These are phyloP conservation scores for Lasius fuliginosus DNA, from an alignment of 2,888 invertebrate species.

Conservation along the genomic window DNA sequence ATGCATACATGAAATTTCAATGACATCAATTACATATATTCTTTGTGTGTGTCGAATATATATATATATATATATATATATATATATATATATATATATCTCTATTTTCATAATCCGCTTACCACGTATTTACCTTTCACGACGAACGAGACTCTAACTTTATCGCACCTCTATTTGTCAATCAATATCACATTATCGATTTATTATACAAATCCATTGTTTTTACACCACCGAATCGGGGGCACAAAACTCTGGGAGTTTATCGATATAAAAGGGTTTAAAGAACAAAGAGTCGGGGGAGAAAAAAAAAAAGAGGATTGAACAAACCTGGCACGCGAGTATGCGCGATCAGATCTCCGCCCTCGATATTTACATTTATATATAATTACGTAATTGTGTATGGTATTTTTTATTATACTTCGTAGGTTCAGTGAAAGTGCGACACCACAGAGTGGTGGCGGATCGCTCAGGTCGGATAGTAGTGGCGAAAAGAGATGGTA, in stretches of 20 bases:
- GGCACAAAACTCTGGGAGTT: slow-evolving; percentile 11
- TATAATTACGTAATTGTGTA: slow-evolving; percentile 66
- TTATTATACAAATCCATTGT: slow-evolving; percentile 17
- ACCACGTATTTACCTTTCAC: slow-evolving; percentile 7
- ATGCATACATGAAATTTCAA: slow-evolving; percentile 34
- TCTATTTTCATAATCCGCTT: slow-evolving; percentile 16
- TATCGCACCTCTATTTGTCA: slow-evolving; percentile 6
- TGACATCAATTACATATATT: slow-evolving; percentile 13
- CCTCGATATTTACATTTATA: slow-evolving; percentile 40
- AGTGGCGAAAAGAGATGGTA: slow-evolving; percentile 85
- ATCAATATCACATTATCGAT: slow-evolving; percentile 3
- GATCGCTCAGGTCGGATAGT: slow-evolving; percentile 85
- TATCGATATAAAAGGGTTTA: slow-evolving; percentile 17
- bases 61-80: too few species aligned
- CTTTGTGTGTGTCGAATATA: slow-evolving; percentile 6
- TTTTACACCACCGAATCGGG: background rate
- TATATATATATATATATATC: slow-evolving; percentile 23
- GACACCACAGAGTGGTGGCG: slow-evolving; percentile 85
- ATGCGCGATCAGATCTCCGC: slow-evolving; percentile 39
- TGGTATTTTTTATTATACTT: slow-evolving; percentile 75
- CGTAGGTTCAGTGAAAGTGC: slow-evolving; percentile 86
- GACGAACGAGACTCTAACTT: slow-evolving; percentile 14
- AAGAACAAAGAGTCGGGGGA: slow-evolving; percentile 38
- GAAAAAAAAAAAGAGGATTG: background rate
- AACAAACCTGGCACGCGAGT: slow-evolving; percentile 29